Base-by-base conservation (phyloP, 2,888 invertebrate genomes). In the Himalopsyche japonica region DNA sequence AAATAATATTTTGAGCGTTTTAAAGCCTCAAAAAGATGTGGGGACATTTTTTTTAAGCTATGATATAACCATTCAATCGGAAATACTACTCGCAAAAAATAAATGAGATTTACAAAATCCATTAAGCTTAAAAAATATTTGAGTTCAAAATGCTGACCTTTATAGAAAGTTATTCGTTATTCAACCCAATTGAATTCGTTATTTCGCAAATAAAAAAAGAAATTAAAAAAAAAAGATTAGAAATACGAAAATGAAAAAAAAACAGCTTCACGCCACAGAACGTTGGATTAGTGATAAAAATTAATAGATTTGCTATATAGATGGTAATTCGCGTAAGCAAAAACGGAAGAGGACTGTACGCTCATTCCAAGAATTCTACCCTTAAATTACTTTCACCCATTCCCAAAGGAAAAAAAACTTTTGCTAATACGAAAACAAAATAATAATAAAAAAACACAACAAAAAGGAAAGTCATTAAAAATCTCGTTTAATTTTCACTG, bases 401-500 rank as follows among this genome's bases (percentile, higher is more conserved):
- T 43, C 43, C 43, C 43, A 20, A 10, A 7, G 24, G 57, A 57
- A 57, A 57, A 57, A 57, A 57, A 57, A 57, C 57, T 34, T 32
- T 32, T 27, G n/a, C 18, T 57, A 20, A 57, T 57, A 57, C 57
- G 57, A 57, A 57, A 57, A 34, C 47, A 43, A 76, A 76, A 82
- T 76, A 27, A 76, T 32, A 27, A 32, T 20, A 10, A 48, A 48
- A 30, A 81, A 48, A 24, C 27, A 80, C 37, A 80, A 49, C 48
- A 80, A 78, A 82, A 82, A 77, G 82, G 76, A 64, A 82, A 82
- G 82, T 82, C 82, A 82, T 82, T 82, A 82, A 82, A 81, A 82
- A 82, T 27, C 82, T 82, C 82, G 82, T 82, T 82, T 82, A 82
- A 82, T 82, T 82, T 82, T 82, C 82, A 82, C 76, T 77, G 82